Percentiles rank a stretch among this genome's conserved stretches.
These are phyloP conservation scores for Drosophila takahashii DNA, from an alignment of 1,140 invertebrate genomes.

Conservation along the genomic window DNA sequence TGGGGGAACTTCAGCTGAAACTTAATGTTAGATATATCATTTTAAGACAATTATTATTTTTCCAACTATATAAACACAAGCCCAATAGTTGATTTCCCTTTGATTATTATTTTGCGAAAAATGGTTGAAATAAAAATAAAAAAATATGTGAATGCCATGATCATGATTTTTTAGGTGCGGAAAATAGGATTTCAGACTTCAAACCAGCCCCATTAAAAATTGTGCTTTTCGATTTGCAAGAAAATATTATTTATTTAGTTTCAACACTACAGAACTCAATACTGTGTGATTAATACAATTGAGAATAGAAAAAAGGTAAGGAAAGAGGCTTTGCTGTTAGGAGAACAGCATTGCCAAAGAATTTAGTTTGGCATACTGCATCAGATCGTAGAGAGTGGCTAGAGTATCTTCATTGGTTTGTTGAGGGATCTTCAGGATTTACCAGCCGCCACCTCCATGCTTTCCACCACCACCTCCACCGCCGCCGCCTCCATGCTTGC, in stretches of 20 bases:
- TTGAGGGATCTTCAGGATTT: conserved; percentile 6
- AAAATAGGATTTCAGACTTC: no score
- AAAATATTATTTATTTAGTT: background rate
- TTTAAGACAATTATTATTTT: no score
- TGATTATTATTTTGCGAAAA: no score
- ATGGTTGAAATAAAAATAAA: no score
- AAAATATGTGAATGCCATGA: no score
- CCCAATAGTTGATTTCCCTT: no score
- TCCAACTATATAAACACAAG: no score
- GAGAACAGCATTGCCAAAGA: background rate
- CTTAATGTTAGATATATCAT: no score
- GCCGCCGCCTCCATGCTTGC: conserved; percentile 17
- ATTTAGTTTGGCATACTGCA: background rate
- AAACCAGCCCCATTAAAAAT: background rate
- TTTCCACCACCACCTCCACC: conserved; percentile 20
- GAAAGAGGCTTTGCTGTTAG: background rate
- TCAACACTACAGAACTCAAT: background rate
- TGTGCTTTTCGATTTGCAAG: background rate
- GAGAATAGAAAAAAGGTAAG: background rate
- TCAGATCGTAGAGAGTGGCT: background rate
- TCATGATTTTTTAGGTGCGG: no score
- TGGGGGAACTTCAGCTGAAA: background rate
- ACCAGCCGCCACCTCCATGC: conserved; percentile 32
- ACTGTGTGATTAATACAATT: background rate
- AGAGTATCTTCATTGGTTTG: background rate